A percentile compares a stretch with the other conserved stretches of the same genome.
phyloP scores from a whole-genome alignment of 2,888 invertebrate genomes.

The Tetropium fuscum region DNA sequence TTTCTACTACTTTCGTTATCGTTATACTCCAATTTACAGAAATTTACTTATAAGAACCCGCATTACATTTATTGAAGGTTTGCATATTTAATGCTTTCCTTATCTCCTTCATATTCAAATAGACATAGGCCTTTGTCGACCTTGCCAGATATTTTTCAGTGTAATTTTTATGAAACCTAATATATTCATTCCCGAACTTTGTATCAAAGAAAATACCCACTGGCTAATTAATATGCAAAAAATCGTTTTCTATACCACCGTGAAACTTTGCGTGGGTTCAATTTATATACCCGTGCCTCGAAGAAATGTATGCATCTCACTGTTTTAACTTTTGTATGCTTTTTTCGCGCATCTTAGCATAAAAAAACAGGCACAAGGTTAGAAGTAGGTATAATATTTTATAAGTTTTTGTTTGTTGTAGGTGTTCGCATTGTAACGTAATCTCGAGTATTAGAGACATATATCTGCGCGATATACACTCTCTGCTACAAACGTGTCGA shows the following conservation, averaged over 20 bases:
- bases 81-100: no score
- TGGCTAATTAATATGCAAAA: neutral
- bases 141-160: no score
- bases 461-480: conserved; percentile 8
- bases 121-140: no score
- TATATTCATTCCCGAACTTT: neutral
- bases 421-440: conserved; percentile 31
- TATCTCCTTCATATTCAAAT: no score
- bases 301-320: conserved; percentile 14
- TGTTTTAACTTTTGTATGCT: neutral
- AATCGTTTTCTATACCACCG: conserved; percentile 4
- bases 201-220: neutral
- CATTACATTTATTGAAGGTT: no score
- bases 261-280: conserved; percentile 12
- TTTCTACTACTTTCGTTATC: no score
- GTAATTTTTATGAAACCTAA: no score
- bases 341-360: conserved; percentile 34
- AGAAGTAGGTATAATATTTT: conserved; percentile 32
- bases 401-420: conserved; percentile 37
- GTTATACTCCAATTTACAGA: no score
- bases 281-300: conserved; percentile 11
- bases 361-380: conserved; percentile 42
- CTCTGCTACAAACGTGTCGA: neutral
- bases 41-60: no score
- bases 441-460: conserved; percentile 10